Base-by-base conservation (phyloP, 35 echinoderm and acorn worm genomes). In the Chiridota heheva region DNA sequence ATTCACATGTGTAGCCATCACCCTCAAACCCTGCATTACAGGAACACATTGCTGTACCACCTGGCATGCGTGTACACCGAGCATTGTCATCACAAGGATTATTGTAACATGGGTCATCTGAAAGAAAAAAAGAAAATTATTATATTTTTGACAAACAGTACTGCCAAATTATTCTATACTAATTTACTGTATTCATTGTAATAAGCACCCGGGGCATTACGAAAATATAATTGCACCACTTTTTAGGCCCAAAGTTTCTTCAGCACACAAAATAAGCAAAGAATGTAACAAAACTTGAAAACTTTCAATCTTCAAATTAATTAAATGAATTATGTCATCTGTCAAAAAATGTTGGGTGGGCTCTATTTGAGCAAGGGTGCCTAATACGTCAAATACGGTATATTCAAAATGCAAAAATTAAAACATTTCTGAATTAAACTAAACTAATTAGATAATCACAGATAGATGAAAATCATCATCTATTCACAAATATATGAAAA, bases 11-110 rank as follows among this genome's bases (percentile, higher is more conserved):
- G 38, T 84, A 84, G 2, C 91, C 86, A 64, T 93, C 85, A 31
- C 91, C 91, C 57, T 95, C 31, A 18, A 84, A 95, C 6, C 86
- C 86, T 18, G 70, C 18, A 20, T 73, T 69, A 85, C 91, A 93
- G 12, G 84, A 69, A 68, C 86, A 89, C 7, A 36, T 79, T 29
- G 84, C 88, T 15, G 80, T 72, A 8, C 72, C 86, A 12, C 44
- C 42, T 18, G 26, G 18, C 7, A 68, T 66, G 15, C 79, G 79
- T 15, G 62, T 69, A 60, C 91, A 95, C 4, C 71, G 40, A 5
- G 91, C 91, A 77, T 88, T 84, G 5, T 39, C 67, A 72, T 89
- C 65, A 73, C 91, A 95, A 16, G 36, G 18, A 45, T 89, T 88
- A 44, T 85, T 74, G 18, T 28, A 44, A 44, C 85, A 92, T 15